Evolutionary conservation across 2,113 vertebrate genomes (phyloP), one percentile per base, ranked within the genome.

Genomic region (Scalopus aquaticus): DNA sequence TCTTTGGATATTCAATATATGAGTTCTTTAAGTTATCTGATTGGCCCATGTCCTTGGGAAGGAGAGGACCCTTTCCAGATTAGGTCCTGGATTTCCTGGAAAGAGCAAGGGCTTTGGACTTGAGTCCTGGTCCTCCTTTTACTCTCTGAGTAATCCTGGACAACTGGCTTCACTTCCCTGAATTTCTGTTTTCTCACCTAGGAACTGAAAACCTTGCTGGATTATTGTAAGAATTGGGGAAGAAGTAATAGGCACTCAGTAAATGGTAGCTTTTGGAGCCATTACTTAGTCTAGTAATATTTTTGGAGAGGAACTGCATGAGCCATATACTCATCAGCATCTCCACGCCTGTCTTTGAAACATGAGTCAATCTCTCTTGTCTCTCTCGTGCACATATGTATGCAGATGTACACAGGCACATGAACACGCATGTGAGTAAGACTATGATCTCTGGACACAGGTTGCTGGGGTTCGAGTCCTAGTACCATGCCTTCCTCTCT

Each of bases 381-480:
- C 37, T 80, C 32, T 73, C 28, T 78, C 54, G 64, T 1, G 1
- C 42, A 42, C 15, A 9, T 13, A 1, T 26, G 26, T 32, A 20
- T 2, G 0, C 32, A n/a, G 9, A 46, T 1, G 16, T 20, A 12
- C 1, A 26, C 35, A 74, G 24, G 64, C 20, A 7, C 11, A 7
- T 37, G 80, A 44, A 54, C 5, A 10, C 3, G 6, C 7, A 4
- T 10, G 12, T 16, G 16, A 10, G 3, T 49, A 28, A 56, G 83
- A 54, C 24, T 24, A 1, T 24, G 70, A 13, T 1, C 65, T 60
- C 32, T 22, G 24, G 69, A 35, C 16, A n/a, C 39, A 17, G 32
- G 30, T 5, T 42, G 51, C 28, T 46, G 16, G 67, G 46, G 3
- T 51, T 37, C 72, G 46, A 46, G 72, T 32, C 72, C n/a, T 26